A percentile compares a stretch with the other conserved stretches of the same genome.
phyloP scores from a whole-genome alignment of 2,888 invertebrate genomes.

The Pseudeuparius sepicola region DNA sequence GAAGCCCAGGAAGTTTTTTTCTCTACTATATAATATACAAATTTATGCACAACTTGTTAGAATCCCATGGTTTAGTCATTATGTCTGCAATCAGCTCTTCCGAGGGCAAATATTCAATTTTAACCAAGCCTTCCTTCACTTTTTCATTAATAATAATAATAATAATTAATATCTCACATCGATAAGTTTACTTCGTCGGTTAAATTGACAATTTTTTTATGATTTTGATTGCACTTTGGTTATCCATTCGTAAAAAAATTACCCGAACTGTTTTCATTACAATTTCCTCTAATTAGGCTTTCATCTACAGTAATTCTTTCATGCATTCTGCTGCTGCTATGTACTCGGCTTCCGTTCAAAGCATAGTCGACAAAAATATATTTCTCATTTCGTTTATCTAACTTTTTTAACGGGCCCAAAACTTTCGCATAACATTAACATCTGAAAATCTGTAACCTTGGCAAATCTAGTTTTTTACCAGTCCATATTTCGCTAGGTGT shows the following conservation, averaged over 20 bases:
- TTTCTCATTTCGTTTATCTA: constrained; percentile 26
- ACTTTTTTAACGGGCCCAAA: constrained; percentile 23
- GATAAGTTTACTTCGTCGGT: constrained; percentile 20
- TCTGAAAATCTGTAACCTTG: constrained; percentile 28
- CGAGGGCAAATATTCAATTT: constrained; percentile 16
- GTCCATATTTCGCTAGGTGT: constrained; percentile 29
- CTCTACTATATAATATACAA: too few relatives aligned
- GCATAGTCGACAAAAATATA: constrained; percentile 22
- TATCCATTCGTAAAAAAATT: constrained; percentile 13
- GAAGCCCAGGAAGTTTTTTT: too few relatives aligned
- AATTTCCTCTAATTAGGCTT: constrained; percentile 7
- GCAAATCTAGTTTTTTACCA: constrained; percentile 25
- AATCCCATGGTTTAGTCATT: too few relatives aligned
- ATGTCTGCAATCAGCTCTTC: constrained; percentile 18
- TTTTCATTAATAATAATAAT: constrained; percentile 21
- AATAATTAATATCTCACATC: constrained; percentile 20
- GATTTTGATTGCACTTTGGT: constrained; percentile 18
- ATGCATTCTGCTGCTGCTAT: constrained; percentile 19
- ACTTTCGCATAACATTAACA: constrained; percentile 24
- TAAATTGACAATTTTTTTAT: constrained; percentile 17
- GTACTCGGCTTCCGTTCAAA: constrained; percentile 24
- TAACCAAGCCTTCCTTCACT: constrained; percentile 13
- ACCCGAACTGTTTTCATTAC: constrained; percentile 4
- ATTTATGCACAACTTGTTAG: too few relatives aligned
- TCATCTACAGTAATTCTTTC: constrained; percentile 22